phyloP scores from a whole-genome alignment of 2,888 invertebrate species.

The Scaptomyza polygonia region DNA sequence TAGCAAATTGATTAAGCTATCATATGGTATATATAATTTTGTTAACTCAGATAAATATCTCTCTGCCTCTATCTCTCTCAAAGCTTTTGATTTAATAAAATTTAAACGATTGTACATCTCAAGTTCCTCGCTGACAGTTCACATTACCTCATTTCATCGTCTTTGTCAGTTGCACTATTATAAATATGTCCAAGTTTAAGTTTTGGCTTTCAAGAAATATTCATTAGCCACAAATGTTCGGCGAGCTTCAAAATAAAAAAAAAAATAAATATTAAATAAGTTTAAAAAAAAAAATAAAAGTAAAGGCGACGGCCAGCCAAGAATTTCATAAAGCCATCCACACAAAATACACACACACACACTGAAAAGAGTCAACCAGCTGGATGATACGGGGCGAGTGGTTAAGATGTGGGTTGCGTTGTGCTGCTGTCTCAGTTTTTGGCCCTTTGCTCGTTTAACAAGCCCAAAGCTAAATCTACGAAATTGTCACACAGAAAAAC shows the following conservation, averaged over 20 bases:
- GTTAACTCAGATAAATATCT: not conserved
- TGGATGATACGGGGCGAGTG: constrained; percentile 13
- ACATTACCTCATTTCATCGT: constrained; percentile 2
- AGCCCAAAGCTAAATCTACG: constrained; percentile 56
- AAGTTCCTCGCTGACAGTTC: not conserved
- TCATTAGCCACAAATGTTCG: constrained; percentile 52
- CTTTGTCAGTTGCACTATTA: constrained; percentile 47
- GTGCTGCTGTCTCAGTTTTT: constrained; percentile 4
- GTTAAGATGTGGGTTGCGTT: constrained; percentile 15
- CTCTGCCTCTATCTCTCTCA: not conserved
- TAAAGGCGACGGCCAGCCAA: constrained; percentile 26
- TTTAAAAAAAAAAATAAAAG: not conserved
- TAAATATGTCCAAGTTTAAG: constrained; percentile 49
- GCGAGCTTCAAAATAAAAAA: constrained; percentile 17
- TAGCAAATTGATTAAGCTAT: not conserved
- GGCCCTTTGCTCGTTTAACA: constrained; percentile 27
- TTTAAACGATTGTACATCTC: constrained; percentile 12
- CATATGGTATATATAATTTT: not conserved
- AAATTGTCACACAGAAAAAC: constrained; percentile 71
- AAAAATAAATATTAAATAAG: not conserved
- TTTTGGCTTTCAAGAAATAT: constrained; percentile 48
- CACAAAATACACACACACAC: constrained; percentile 30
- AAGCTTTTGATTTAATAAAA: constrained; percentile 19
- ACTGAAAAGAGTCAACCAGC: constrained; percentile 28
- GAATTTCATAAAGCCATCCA: constrained; percentile 50